Base-by-base conservation (phyloP, 2,113 vertebrate species). In the Cyprinodon tularosa region DNA sequence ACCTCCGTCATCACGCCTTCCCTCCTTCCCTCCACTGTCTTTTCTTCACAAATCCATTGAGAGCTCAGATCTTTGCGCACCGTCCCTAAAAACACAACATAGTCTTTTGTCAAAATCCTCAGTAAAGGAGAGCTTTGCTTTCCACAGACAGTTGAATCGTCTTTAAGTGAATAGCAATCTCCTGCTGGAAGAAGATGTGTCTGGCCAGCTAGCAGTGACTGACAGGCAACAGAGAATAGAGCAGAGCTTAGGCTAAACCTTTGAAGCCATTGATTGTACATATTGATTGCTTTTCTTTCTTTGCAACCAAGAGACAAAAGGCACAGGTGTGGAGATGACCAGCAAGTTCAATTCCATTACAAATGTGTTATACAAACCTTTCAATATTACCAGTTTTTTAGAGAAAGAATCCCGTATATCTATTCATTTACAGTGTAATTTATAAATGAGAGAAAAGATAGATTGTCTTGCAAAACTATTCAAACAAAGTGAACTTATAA, bases 161-260 rank as follows among this genome's bases (percentile, higher is more conserved):
- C 71, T 62, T 77, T 66, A 62, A 85, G 81, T 74, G 88, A 86
- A 87, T 77, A 75, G 73, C 83, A 76, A 78, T 89, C 85, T 85
- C 68, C 69, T 74, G 78, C 68, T 82, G 85, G 84, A 86, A 67
- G 78, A 81, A 89, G 80, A 86, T 61, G 80, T 75, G 70, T 84
- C 71, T 74, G 76, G 78, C 76, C 82, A 81, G 72, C 77, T 50
- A 0, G 48, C 40, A 53, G 62, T 88, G 88, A 94, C 87, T 89
- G 93, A 88, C 94, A 92, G 82, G 74, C 72, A 20, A 71, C 74
- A 76, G 72, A 90, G 78, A 84, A 78, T 4, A n/a, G 76, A 90
- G 73, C 71, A 42, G 72, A 73, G 88, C 85, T 91, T 79, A 80
- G 71, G 66, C 70, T 82, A 79, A 88, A 83, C 88, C 86, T 84